Evolutionary conservation across 1,140 invertebrate species (phyloP).

Genomic region (Neelides sp.): DNA sequence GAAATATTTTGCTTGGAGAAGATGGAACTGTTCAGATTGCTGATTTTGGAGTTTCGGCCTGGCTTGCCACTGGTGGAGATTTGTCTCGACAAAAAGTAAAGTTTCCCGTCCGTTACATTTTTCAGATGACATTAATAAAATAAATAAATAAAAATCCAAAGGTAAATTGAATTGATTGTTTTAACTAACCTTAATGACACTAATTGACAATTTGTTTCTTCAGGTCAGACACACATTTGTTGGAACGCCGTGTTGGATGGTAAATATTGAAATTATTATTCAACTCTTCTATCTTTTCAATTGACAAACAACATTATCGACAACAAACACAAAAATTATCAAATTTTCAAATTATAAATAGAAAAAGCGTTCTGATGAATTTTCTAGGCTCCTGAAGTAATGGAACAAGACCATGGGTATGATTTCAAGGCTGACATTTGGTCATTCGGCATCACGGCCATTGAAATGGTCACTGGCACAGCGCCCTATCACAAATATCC

Average conservation of each 20-base stretch:
- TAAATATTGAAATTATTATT: neutral
- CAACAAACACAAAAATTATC: no score
- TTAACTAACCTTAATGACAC: no score
- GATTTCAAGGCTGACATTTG: slow-evolving; percentile 99
- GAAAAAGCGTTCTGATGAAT: no score
- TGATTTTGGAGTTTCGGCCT: slow-evolving; percentile 84
- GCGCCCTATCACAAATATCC: slow-evolving; percentile 98
- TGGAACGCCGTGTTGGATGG: slow-evolving; percentile 79
- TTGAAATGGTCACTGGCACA: slow-evolving; percentile 96
- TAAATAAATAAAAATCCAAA: neutral
- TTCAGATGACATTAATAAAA: slow-evolving; percentile 68
- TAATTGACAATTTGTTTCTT: no score
- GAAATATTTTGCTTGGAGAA: slow-evolving; percentile 92
- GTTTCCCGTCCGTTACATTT: slow-evolving; percentile 90
- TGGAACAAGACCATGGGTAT: slow-evolving; percentile 96
- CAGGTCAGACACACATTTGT: slow-evolving; percentile 52
- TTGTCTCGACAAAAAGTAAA: slow-evolving; percentile 86
- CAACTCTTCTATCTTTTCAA: neutral
- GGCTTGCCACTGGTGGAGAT: slow-evolving; percentile 81
- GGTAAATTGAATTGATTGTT: slow-evolving; percentile 21
- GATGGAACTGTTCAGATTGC: slow-evolving; percentile 91
- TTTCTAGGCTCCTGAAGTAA: slow-evolving; percentile 80
- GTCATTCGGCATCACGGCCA: slow-evolving; percentile 97
- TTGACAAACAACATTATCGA: no score
- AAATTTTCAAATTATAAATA: no score